These are phyloP conservation scores for Sparidentex hasta DNA, from an alignment of 2,797 vertebrate genomes.

Conservation along the genomic window DNA sequence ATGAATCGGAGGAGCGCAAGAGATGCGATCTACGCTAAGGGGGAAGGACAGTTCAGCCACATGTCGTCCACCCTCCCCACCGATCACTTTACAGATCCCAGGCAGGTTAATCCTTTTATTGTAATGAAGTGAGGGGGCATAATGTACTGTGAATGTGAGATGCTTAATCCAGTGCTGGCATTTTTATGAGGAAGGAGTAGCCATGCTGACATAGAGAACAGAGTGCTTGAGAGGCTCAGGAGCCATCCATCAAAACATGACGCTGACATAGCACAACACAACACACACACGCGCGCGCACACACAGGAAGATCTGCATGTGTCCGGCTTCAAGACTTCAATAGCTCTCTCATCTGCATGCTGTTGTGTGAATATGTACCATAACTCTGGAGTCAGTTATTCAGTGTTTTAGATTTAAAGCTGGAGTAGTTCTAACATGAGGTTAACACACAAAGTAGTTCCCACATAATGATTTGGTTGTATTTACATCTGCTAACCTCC, in stretches of 20 bases:
- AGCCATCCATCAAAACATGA: slow-evolving; percentile 74
- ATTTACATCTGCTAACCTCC: background rate
- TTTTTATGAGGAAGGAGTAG: slow-evolving; percentile 81
- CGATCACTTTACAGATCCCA: slow-evolving; percentile 65
- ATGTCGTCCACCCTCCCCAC: slow-evolving; percentile 49
- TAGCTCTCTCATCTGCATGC: background rate
- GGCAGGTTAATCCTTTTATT: slow-evolving; percentile 88
- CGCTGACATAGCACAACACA: slow-evolving; percentile 71
- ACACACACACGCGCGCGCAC: slow-evolving; percentile 40
- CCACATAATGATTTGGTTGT: background rate
- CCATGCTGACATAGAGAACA: slow-evolving; percentile 57
- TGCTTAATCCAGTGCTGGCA: slow-evolving; percentile 77
- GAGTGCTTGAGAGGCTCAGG: slow-evolving; percentile 48
- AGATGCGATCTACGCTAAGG: slow-evolving; percentile 68
- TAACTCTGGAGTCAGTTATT: background rate
- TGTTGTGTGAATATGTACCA: background rate
- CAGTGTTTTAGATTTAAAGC: background rate
- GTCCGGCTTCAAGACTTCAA: slow-evolving; percentile 15
- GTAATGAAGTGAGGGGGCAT: slow-evolving; percentile 84
- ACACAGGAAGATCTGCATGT: slow-evolving; percentile 60
- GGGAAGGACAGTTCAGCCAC: slow-evolving; percentile 75
- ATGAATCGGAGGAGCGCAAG: slow-evolving; percentile 40
- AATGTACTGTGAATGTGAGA: slow-evolving; percentile 79
- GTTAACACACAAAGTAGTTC: background rate
- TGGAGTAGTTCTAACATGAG: background rate